phyloP scores from a whole-genome alignment of 2,888 invertebrate species.

The Epinotia ramella region DNA sequence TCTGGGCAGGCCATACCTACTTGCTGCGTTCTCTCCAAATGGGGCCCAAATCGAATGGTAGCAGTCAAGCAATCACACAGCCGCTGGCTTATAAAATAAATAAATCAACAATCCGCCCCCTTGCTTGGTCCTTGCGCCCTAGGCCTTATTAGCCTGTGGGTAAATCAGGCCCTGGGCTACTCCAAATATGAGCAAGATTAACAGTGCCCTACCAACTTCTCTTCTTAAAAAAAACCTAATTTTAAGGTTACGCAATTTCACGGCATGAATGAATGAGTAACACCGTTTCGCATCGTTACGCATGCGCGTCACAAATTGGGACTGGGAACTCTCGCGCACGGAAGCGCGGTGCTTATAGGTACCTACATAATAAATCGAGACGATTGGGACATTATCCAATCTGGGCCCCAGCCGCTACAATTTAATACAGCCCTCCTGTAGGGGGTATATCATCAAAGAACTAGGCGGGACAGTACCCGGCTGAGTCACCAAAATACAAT shows the following conservation, averaged over 20 bases:
- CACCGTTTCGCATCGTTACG: constrained; percentile 13
- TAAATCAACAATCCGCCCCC: too few relatives aligned
- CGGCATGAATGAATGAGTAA: not conserved
- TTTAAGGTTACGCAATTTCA: not conserved
- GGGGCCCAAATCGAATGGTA: too few relatives aligned
- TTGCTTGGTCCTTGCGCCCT: too few relatives aligned
- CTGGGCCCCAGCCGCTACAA: constrained; percentile 63
- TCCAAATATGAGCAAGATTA: too few relatives aligned
- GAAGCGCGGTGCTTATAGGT: constrained; percentile 51
- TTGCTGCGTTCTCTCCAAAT: too few relatives aligned
- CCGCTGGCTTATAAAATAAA: too few relatives aligned
- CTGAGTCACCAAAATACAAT: not conserved
- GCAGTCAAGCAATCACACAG: too few relatives aligned
- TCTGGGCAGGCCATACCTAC: too few relatives aligned
- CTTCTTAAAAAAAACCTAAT: too few relatives aligned
- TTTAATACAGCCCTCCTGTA: constrained; percentile 62
- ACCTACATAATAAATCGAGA: constrained; percentile 48
- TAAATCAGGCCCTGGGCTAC: too few relatives aligned
- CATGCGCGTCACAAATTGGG: constrained; percentile 10
- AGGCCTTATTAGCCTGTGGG: too few relatives aligned
- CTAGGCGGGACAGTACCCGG: not conserved
- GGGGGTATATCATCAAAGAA: constrained; percentile 45
- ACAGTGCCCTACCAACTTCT: too few relatives aligned
- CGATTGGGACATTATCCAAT: constrained; percentile 69
- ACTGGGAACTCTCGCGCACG: constrained; percentile 55